Percentiles rank a stretch among this genome's conserved stretches.
Conservation (phyloP, 2,113 vertebrate species). For the Tautogolabrus adspersus region DNA sequence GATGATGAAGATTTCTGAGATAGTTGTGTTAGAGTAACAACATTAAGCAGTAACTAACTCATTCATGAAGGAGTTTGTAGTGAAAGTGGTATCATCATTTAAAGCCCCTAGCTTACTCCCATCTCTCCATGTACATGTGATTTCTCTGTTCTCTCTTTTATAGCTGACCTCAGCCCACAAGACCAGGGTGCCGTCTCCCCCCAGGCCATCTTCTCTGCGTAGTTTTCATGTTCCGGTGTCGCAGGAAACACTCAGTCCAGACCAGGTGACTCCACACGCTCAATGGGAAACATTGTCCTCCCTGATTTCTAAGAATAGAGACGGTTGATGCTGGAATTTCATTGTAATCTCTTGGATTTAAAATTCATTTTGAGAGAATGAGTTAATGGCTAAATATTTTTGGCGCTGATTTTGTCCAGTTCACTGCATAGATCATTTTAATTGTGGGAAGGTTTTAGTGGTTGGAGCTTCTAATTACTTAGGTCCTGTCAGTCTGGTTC, state of each 20-base stretch:
- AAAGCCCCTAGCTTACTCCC: slow-evolving; percentile 13
- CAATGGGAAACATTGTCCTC: slow-evolving; percentile 69
- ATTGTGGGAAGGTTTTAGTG: slow-evolving; percentile 11
- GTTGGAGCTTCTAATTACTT: slow-evolving; percentile 49
- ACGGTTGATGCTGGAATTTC: not conserved
- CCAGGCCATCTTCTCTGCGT: slow-evolving; percentile 29
- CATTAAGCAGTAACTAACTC: not conserved
- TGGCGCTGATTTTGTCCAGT: slow-evolving; percentile 3
- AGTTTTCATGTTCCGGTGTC: slow-evolving; percentile 47
- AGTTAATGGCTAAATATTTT: slow-evolving; percentile 28
- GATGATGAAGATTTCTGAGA: too few species aligned
- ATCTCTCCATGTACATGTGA: slow-evolving; percentile 68
- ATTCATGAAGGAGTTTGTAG: not conserved
- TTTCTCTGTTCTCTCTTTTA: not conserved
- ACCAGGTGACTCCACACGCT: slow-evolving; percentile 71
- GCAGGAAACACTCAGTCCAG: slow-evolving; percentile 25
- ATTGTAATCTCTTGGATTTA: not conserved
- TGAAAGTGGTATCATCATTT: not conserved
- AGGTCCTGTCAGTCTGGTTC: slow-evolving; percentile 45
- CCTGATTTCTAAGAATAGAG: slow-evolving; percentile 40
- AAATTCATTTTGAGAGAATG: not conserved
- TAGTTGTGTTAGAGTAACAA: not conserved
- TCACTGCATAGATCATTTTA: slow-evolving; percentile 18
- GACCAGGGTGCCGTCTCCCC: slow-evolving; percentile 43
- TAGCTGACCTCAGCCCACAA: slow-evolving; percentile 58